phyloP scores from a whole-genome alignment of 2,113 vertebrate species.

The Sprattus sprattus region DNA sequence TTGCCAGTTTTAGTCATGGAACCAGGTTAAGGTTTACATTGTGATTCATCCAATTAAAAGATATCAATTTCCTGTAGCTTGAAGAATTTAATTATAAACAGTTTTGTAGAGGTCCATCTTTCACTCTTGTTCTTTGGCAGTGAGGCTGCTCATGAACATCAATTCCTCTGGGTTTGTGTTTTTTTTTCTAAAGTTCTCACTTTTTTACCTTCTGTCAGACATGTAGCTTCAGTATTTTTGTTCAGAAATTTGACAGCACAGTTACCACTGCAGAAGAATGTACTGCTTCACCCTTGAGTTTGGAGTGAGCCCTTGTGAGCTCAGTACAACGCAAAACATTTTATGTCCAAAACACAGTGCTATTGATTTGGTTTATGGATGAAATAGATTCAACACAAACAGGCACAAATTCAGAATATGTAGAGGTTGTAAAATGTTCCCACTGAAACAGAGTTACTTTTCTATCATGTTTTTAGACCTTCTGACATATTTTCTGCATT shows the following conservation, averaged over 20 bases:
- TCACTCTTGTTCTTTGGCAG: not conserved
- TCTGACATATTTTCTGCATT: slow-evolving; percentile 20
- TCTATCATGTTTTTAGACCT: not conserved
- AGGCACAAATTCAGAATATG: slow-evolving; percentile 2
- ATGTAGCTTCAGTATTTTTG: not conserved
- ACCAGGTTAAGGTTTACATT: not conserved
- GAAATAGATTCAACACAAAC: slow-evolving; percentile 24
- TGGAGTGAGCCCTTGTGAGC: slow-evolving; percentile 35
- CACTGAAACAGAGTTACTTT: not conserved
- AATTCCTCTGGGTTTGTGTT: not conserved
- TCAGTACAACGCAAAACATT: slow-evolving; percentile 43
- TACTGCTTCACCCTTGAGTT: slow-evolving; percentile 34
- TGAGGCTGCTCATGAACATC: slow-evolving; percentile 3
- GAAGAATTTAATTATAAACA: not conserved
- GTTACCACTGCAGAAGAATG: slow-evolving; percentile 36
- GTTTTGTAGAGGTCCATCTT: not conserved
- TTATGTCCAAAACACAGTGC: slow-evolving; percentile 21
- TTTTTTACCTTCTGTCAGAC: not conserved
- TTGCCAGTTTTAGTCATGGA: not conserved
- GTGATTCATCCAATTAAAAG: not conserved
- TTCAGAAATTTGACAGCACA: not conserved
- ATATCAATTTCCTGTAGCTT: not conserved
- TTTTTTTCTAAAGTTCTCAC: not conserved
- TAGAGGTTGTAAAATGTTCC: slow-evolving; percentile 14
- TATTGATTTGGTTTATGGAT: slow-evolving; percentile 30